A percentile compares a stretch with the other conserved stretches of the same genome.
phyloP scores from a whole-genome alignment of 2,797 vertebrate species.

The Fundulus diaphanus region DNA sequence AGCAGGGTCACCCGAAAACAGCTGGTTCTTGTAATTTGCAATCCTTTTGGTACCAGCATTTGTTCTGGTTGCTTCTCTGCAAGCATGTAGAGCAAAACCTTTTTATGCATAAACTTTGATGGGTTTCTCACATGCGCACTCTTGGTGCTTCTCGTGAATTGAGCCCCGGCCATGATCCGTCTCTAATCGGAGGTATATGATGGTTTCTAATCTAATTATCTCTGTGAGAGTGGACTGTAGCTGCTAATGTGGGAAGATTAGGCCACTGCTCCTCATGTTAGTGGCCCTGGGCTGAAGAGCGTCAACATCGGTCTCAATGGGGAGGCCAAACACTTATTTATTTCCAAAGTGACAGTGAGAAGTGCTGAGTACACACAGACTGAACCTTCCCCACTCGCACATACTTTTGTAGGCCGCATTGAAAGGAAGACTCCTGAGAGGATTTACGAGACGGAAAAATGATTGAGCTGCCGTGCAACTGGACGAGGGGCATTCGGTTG shows the following conservation, averaged over 20 bases:
- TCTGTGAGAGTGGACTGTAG: constrained; percentile 60
- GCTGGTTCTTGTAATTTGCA: constrained; percentile 87
- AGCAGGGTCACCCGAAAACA: constrained; percentile 73
- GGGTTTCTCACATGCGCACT: background rate
- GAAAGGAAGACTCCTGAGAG: constrained; percentile 1
- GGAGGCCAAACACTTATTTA: constrained; percentile 76
- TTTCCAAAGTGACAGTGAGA: constrained; percentile 76
- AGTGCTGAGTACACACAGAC: constrained; percentile 71
- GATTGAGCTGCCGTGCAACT: background rate
- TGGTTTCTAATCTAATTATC: constrained; percentile 74
- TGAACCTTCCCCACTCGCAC: constrained; percentile 36
- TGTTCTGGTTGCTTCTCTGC: constrained; percentile 72
- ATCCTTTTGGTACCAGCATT: constrained; percentile 80
- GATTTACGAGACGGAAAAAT: background rate
- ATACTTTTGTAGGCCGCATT: constrained; percentile 21
- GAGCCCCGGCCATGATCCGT: constrained; percentile 49
- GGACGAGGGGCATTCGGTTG: background rate
- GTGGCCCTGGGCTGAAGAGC: constrained; percentile 69
- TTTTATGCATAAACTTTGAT: constrained; percentile 1
- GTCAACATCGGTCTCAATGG: constrained; percentile 78
- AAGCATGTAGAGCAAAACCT: constrained; percentile 7
- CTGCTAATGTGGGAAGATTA: constrained; percentile 77
- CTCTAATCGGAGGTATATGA: constrained; percentile 55
- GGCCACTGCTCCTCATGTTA: constrained; percentile 53
- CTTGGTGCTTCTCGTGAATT: background rate